A percentile compares a stretch with the other conserved stretches of the same genome.
Conservation (phyloP, 2,888 invertebrate genomes). For the Dermolepida albohirtum region DNA sequence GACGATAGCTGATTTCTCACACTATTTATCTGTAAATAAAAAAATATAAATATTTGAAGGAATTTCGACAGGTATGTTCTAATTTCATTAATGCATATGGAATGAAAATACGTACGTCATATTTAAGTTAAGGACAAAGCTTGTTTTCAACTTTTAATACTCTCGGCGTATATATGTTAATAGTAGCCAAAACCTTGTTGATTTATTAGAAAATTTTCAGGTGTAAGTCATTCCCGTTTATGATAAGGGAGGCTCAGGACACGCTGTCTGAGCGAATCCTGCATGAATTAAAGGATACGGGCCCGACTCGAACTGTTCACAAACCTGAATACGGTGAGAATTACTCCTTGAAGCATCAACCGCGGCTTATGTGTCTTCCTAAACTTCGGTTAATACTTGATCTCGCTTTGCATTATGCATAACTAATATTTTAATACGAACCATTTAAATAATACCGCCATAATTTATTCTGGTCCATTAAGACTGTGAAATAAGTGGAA, state of each 20-base stretch:
- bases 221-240: conserved; percentile 46
- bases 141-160: conserved; percentile 9
- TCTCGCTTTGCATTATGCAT: conserved; percentile 60
- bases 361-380: conserved; percentile 53
- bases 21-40: no score
- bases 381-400: conserved; percentile 58
- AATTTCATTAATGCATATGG: not conserved
- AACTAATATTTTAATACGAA: conserved; percentile 63
- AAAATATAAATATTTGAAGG: no score
- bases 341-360: conserved; percentile 56
- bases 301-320: conserved; percentile 51
- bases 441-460: conserved; percentile 59
- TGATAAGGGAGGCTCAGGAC: conserved; percentile 50
- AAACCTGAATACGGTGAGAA: conserved; percentile 51
- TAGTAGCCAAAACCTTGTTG: conserved; percentile 25
- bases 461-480: conserved; percentile 43
- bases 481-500: conserved; percentile 28
- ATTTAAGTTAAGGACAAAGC: not conserved
- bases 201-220: conserved; percentile 39
- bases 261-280: conserved; percentile 49
- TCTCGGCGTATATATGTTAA: conserved; percentile 20
- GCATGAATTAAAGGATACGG: conserved; percentile 56
- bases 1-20: no score
- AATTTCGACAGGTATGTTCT: not conserved
- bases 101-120: not conserved